Evolutionary conservation across 2,888 invertebrate species (phyloP), one percentile per base, ranked within the genome.

Genomic region (Dicycla oo): DNA sequence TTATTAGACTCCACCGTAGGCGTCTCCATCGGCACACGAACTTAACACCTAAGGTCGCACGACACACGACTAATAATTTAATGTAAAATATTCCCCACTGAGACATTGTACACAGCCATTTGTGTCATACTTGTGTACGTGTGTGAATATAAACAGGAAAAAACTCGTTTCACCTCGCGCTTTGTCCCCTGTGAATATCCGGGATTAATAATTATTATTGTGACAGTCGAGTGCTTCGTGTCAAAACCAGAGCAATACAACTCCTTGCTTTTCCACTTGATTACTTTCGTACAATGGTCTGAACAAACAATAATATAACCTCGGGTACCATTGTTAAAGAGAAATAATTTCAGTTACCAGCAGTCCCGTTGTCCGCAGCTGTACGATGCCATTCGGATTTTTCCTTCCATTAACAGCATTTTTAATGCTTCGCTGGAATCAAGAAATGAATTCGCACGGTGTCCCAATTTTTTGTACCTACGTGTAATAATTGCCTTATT

Each of bases 261-360:
- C 88, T 91, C 87, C 89, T 91, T 90, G 89, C 88, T 89, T 90
- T 91, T 91, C 89, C 91, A 90, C 87, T 90, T 89, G 91, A 93
- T 91, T 91, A 91, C 90, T 88, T 88, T 84, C 80, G 81, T 87
- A 91, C 91, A 92, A 92, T 91, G 81, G 88, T 78, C 84, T 82
- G 87, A 88, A 89, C 89, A 90, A 92, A 93, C 90, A 90, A 89
- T 89, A 91, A 92, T 91, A 88, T 91, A 91, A 90, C 86, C 88
- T 88, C 87, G 85, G 80, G 76, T 83, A 85, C 87, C 86, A 89
- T 91, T 89, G 87, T 90, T 84, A 86, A 81, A 86, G 86, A 87
- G 86, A 89, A 89, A 89, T 88, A 82, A 87, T 87, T 86, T 80
- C 74, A 80, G 75, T 83, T 66, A 81, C 77, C 72, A 73, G 53